These are phyloP conservation scores for Hyaena hyaena DNA, from an alignment of 2,113 vertebrate species.

Conservation along the genomic window DNA sequence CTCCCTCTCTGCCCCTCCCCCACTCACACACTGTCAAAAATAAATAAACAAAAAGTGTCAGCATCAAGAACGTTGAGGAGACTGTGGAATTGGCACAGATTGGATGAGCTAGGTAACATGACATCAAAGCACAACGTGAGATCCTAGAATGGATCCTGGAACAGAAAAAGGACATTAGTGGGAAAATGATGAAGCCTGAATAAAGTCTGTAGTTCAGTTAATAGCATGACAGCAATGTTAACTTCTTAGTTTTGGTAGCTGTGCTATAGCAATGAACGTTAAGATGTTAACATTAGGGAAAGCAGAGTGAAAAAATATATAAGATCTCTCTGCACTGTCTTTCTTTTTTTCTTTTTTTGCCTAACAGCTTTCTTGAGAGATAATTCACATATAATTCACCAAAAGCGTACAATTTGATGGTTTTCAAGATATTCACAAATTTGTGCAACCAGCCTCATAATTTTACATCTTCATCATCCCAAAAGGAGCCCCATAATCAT, in stretches of 20 bases:
- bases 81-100: neutral
- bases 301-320: neutral
- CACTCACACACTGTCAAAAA: too few species aligned
- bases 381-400: neutral
- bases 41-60: neutral
- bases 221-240: neutral
- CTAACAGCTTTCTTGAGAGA: neutral
- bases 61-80: neutral
- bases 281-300: neutral
- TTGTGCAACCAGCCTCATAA: neutral
- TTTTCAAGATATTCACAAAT: neutral
- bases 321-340: neutral
- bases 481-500: neutral
- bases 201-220: neutral
- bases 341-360: neutral
- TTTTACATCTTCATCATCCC: neutral
- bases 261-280: neutral
- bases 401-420: neutral
- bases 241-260: neutral
- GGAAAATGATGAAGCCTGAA: neutral
- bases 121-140: neutral
- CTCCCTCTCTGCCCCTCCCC: too few species aligned
- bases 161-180: neutral
- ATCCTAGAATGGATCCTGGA: neutral
- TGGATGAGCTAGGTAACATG: neutral